These are phyloP conservation scores for Nephotettix cincticeps DNA, from an alignment of 1,140 invertebrate species.

Conservation along the genomic window DNA sequence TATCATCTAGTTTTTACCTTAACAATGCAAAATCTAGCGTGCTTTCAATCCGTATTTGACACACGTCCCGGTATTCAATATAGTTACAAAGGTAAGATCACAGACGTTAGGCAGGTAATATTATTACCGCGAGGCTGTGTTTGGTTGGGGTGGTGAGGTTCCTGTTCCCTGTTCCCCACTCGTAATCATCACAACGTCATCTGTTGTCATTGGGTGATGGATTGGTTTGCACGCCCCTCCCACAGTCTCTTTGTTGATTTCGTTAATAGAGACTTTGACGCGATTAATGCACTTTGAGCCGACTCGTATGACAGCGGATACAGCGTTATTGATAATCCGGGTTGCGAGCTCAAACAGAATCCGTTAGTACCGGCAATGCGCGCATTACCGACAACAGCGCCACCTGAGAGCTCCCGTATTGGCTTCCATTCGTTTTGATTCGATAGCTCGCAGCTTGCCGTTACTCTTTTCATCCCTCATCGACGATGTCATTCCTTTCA, in stretches of 20 bases:
- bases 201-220: conserved; percentile 20
- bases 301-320: background rate
- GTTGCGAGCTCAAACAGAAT: conserved; percentile 18
- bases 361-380: conserved; percentile 1
- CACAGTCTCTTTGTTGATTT: conserved; percentile 6
- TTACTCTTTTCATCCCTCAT: conserved; percentile 8
- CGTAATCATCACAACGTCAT: conserved; percentile 24
- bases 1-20: too few relatives aligned
- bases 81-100: too few relatives aligned
- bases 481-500: background rate
- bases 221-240: conserved; percentile 17
- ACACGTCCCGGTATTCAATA: too few relatives aligned
- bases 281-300: background rate
- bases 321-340: background rate
- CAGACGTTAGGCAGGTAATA: conserved; percentile 8
- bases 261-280: conserved; percentile 8
- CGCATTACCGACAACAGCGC: background rate
- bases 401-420: background rate
- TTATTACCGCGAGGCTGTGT: background rate
- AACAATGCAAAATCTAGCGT: too few relatives aligned
- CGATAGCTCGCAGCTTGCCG: too few relatives aligned
- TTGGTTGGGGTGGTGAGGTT: background rate
- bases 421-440: conserved; percentile 1
- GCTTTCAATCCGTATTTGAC: too few relatives aligned
- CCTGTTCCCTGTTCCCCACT: background rate